Evolutionary conservation across 2,797 vertebrate genomes (phyloP), one percentile per base, ranked within the genome.

Genomic region (Perodicticus potto): DNA sequence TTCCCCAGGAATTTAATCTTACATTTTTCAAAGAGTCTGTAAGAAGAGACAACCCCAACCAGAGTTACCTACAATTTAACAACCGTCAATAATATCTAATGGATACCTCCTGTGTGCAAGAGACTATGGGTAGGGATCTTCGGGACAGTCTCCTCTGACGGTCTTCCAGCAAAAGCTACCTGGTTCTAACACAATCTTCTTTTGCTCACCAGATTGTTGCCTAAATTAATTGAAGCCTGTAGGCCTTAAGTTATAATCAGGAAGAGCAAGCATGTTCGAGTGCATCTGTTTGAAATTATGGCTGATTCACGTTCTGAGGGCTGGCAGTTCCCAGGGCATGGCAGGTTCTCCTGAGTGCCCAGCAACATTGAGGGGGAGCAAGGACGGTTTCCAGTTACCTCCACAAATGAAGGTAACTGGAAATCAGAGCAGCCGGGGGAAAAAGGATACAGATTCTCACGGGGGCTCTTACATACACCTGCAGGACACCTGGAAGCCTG

Each of bases 241-340:
- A 82, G 59, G 53, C 74, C 49, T 82, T 72, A 59, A 55, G 40
- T 94, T 94, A 40, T 49, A 43, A 69, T 80, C 65, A 72, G 69
- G 72, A 91, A 17, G 57, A 93, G 78, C 74, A 72, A 80, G 69
- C 73, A 92, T 59, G 69, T 32, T 87, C 14, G 16, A 23, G 23
- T 49, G 55, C 43, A 77, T 94, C 92, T 94, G 87, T 78, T 70
- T 85, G 49, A 78, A 90, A 93, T 96, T 72, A n/a, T 22, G 27
- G 69, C 83, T 37, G 45, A 37, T 80, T 65, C 43, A 3, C 55
- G 19, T 81, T 57, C 49, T 34, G 86, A 81, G 34, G 37, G 37
- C 8, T 76, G 82, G 78, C n/a, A 40, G 45, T 57, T 81, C 72
- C 95, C 86, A 57, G 57, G 32, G 8, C 19, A 4, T 29, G 61